Base-by-base conservation (phyloP, 2,888 invertebrate species). In the Campoplex nolae region DNA sequence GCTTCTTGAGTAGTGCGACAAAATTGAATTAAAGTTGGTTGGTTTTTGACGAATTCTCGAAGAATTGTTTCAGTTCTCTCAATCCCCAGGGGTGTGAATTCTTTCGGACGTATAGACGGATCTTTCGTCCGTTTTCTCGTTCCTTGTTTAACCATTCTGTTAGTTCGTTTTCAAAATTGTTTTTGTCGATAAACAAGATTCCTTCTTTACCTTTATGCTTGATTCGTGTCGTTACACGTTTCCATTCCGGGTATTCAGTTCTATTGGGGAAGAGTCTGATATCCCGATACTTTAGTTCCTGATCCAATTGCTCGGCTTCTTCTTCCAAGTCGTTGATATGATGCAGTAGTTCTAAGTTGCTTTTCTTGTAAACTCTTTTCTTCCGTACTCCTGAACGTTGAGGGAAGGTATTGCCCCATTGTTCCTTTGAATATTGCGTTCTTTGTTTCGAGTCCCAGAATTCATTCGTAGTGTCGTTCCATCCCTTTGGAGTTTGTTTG, bases 161-260 rank as follows among this genome's bases (percentile, higher is more conserved):
- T 18, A 78, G 18, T 54, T 56, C 70, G 9, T 70, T 16, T 23
- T 78, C 67, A 16, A 78, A 67, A 51, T 78, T 23, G 38, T 78
- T 23, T 35, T n/a, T 67, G n/a, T 38, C 7, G 18, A 78, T 7
- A 18, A 70, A 68, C 8, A 78, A 4, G 56, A 56, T 79, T 68
- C 42, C 56, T 42, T 79, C 78, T 18, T 79, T 70, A n/a, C 54
- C 13, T 45, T 79, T 42, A 35, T 79, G 70, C 13, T 48, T 79
- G 2, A 11, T 3, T 1, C 70, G n/a, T 18, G 70, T 0, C 7
- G 78, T 79, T 32, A 79, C 0, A 18, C 78, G 56, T 45, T 79
- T 79, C 78, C 78, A 79, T 56, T 32, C 78, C 2, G 78, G 78
- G 28, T 79, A 23, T 23, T 79, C 70, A 2, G 70, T 79, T 79